Conservation (phyloP, 2,888 invertebrate genomes). For the Orthonychiurus folsomi region DNA sequence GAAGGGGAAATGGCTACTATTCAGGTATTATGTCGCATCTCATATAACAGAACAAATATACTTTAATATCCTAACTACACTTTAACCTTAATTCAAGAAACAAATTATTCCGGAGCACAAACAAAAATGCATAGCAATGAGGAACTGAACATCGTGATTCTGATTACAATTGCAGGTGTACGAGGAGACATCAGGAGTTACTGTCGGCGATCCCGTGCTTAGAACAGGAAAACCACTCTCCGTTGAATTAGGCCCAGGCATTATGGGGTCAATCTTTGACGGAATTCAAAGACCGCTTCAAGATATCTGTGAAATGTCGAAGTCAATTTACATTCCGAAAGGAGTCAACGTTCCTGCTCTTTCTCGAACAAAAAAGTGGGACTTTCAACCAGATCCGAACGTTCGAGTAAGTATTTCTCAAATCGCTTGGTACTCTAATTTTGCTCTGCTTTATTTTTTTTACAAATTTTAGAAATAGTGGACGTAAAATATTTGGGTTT, state of each 20-base stretch:
- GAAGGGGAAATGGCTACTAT: conserved; percentile 99
- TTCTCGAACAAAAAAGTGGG: conserved; percentile 74
- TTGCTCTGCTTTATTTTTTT: background rate
- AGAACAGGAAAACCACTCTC: conserved; percentile 98
- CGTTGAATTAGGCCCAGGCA: conserved; percentile 97
- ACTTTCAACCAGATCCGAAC: conserved; percentile 69
- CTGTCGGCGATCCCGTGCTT: conserved; percentile 97
- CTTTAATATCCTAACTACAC: too few relatives aligned
- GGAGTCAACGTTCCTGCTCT: conserved; percentile 92
- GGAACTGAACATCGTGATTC: too few relatives aligned
- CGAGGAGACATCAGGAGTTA: conserved; percentile 94
- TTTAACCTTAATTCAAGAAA: too few relatives aligned
- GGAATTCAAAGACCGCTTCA: conserved; percentile 98
- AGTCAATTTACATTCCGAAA: conserved; percentile 98
- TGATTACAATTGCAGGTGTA: conserved; percentile 60
- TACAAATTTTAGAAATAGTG: conserved; percentile 5
- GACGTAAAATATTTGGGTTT: too few relatives aligned
- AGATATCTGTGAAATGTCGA: conserved; percentile 86
- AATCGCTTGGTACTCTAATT: background rate
- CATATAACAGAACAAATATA: too few relatives aligned
- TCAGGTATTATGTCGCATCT: conserved; percentile 87
- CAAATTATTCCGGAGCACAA: too few relatives aligned
- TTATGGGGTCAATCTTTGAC: conserved; percentile 98
- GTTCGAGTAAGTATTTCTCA: conserved; percentile 55
- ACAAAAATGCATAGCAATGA: too few relatives aligned